Percentiles rank a stretch among this genome's conserved stretches.
Evolutionary conservation across 2,888 invertebrate species (phyloP).

Genomic region (Microplitis deprimator): DNA sequence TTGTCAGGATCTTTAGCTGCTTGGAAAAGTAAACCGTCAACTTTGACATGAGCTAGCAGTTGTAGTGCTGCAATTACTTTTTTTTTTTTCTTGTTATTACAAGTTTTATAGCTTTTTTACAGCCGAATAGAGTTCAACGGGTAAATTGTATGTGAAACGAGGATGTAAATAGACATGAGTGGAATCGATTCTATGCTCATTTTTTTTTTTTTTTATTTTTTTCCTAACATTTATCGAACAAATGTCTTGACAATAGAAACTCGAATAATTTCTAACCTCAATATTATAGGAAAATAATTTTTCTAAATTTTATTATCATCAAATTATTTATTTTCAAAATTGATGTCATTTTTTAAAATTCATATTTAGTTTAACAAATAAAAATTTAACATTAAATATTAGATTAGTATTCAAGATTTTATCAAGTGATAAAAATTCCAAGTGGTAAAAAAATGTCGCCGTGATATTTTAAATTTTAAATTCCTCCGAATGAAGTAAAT

Average conservation of each 20-base stretch:
- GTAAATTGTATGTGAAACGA: neutral
- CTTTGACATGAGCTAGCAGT: slow-evolving; percentile 1
- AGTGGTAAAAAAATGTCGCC: neutral
- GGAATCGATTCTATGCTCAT: neutral
- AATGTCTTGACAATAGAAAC: too few relatives aligned
- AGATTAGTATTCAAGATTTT: neutral
- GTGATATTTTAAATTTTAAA: neutral
- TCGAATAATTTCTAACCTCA: too few relatives aligned
- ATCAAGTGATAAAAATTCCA: neutral
- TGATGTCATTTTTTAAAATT: too few relatives aligned
- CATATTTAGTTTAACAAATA: too few relatives aligned
- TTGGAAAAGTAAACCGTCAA: slow-evolving; percentile 7
- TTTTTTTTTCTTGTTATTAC: neutral
- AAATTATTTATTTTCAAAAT: too few relatives aligned
- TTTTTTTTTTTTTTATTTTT: neutral
- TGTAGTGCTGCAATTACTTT: neutral
- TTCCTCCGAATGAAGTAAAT: too few relatives aligned
- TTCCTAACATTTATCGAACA: neutral
- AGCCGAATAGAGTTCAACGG: neutral
- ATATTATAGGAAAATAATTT: too few relatives aligned
- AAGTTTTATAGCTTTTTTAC: neutral
- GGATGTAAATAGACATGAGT: neutral
- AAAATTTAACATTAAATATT: too few relatives aligned
- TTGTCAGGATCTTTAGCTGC: slow-evolving; percentile 26
- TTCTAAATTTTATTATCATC: too few relatives aligned